Conservation (phyloP, 2,888 invertebrate species). For the Pheosia gnoma region DNA sequence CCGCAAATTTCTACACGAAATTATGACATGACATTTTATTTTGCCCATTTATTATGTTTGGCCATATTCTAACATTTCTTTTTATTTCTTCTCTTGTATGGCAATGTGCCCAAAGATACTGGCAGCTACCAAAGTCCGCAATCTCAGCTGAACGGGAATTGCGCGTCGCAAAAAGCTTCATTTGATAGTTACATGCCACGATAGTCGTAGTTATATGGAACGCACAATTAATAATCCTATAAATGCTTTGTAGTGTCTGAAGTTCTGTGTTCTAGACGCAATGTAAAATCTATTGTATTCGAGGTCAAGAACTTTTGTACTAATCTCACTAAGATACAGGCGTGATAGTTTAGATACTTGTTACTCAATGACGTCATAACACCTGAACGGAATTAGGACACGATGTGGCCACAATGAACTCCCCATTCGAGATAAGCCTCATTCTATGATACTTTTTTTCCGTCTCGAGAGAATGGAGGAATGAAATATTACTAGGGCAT, state of each 20-base stretch:
- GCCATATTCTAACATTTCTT: conserved; percentile 3
- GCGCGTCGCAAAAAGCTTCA: conserved; percentile 8
- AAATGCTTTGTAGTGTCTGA: background rate
- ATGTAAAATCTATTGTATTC: background rate
- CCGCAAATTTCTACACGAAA: too few relatives aligned
- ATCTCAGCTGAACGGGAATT: conserved; percentile 13
- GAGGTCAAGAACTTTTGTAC: background rate
- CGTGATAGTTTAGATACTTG: background rate
- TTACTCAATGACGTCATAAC: background rate
- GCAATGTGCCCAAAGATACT: conserved; percentile 41
- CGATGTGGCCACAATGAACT: background rate
- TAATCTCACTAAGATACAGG: too few relatives aligned
- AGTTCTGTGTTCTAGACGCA: background rate
- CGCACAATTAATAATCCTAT: background rate
- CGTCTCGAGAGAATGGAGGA: too few relatives aligned
- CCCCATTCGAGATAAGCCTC: too few relatives aligned
- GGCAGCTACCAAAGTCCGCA: conserved; percentile 15
- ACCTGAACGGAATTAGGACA: background rate
- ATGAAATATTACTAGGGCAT: too few relatives aligned
- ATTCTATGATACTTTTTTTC: too few relatives aligned
- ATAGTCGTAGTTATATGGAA: background rate
- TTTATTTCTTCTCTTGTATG: conserved; percentile 23
- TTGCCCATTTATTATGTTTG: conserved; percentile 7
- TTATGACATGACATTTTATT: background rate
- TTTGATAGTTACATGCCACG: background rate